A percentile compares a stretch with the other conserved stretches of the same genome.
phyloP scores from a whole-genome alignment of 2,797 vertebrate species.

The Dendrocincla fuliginosa region DNA sequence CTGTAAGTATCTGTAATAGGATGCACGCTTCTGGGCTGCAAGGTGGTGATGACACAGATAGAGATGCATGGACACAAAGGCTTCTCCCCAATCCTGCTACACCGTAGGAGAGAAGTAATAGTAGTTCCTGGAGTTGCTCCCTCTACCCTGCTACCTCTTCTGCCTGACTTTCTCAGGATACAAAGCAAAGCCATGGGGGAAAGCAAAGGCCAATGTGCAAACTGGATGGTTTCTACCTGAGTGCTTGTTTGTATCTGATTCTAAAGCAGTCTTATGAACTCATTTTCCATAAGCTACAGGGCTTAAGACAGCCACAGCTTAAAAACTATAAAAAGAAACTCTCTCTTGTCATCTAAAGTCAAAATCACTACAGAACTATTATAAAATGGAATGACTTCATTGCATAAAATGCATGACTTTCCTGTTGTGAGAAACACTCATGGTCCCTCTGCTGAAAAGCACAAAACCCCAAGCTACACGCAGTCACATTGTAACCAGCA shows the following conservation, averaged over 20 bases:
- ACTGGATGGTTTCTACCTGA: background rate
- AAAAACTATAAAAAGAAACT: slow-evolving; percentile 48
- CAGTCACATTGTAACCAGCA: background rate
- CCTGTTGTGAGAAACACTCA: background rate
- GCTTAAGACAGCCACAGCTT: slow-evolving; percentile 29
- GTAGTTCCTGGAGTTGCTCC: background rate
- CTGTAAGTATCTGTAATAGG: background rate
- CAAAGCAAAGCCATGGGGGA: background rate
- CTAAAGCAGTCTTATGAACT: background rate
- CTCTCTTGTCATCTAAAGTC: slow-evolving; percentile 37
- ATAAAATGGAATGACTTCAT: slow-evolving; percentile 45
- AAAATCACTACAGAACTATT: slow-evolving; percentile 12
- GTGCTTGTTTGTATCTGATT: background rate
- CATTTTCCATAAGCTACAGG: background rate
- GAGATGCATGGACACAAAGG: background rate
- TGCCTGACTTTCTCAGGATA: background rate
- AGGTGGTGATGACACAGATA: background rate
- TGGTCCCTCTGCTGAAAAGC: background rate
- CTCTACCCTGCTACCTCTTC: background rate
- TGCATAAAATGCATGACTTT: slow-evolving; percentile 27
- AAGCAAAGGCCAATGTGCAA: background rate
- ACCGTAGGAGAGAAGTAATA: background rate
- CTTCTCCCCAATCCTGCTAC: background rate
- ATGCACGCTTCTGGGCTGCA: background rate
- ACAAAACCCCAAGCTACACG: background rate